Evolutionary conservation across 2,888 invertebrate genomes (phyloP).

Genomic region (Elaeidobius kamerunicus): DNA sequence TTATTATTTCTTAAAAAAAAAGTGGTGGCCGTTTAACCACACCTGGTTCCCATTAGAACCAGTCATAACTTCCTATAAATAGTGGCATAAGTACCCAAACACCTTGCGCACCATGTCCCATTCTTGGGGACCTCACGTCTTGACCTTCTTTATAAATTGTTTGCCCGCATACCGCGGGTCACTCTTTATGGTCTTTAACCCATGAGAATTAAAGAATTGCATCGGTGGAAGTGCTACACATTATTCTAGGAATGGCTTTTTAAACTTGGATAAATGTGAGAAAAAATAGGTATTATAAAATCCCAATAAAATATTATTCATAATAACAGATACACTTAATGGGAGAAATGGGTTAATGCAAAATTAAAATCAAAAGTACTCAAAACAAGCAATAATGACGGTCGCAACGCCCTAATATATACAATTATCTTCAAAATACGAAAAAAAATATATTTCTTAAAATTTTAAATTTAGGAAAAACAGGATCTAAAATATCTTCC

Average conservation of each 20-base stretch:
- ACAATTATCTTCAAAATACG: too few species aligned
- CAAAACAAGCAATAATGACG: too few species aligned
- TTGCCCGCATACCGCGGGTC: constrained; percentile 29
- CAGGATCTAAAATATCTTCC: too few species aligned
- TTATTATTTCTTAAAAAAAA: too few species aligned
- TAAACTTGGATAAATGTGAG: constrained; percentile 4
- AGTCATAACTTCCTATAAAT: constrained; percentile 30
- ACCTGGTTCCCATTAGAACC: constrained; percentile 25
- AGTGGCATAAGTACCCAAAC: constrained; percentile 25
- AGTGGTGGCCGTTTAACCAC: background rate
- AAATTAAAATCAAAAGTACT: too few species aligned
- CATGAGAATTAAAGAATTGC: constrained; percentile 29
- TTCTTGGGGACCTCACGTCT: constrained; percentile 29
- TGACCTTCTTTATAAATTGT: constrained; percentile 30
- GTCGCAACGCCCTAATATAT: too few species aligned
- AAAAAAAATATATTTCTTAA: too few species aligned
- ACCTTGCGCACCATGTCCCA: constrained; percentile 28
- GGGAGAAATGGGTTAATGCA: too few species aligned
- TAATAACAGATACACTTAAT: too few species aligned
- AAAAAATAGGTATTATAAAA: too few species aligned
- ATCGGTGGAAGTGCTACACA: constrained; percentile 6
- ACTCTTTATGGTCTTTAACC: constrained; percentile 30
- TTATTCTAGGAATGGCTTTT: constrained; percentile 18
- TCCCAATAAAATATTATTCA: too few species aligned
- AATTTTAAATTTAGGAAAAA: too few species aligned